Base-by-base conservation (phyloP, 2,888 invertebrate genomes). In the Quadriops clusia region DNA sequence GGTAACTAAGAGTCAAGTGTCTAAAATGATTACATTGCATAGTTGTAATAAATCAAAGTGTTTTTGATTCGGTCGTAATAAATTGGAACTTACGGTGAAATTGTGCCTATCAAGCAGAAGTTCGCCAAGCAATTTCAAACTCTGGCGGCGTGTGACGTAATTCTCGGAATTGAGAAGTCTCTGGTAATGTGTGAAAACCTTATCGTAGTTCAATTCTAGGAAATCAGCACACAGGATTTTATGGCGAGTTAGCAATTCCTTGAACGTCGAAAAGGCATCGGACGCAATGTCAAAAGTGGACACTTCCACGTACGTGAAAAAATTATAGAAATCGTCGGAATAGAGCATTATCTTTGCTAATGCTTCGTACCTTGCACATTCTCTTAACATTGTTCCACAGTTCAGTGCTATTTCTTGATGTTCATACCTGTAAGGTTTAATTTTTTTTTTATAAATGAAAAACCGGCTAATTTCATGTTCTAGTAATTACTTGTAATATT, bases 261-360 rank as follows among this genome's bases (percentile, higher is more conserved):
- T 99, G 74, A 99, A 98, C 47, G 98, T 98, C 61, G 97, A 93
- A 72, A 99, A 99, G 67, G 98, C 98, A 80, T 99, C 98, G 46
- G 97, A 97, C 60, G 98, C 98, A 60, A 99, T 97, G 74, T 99
- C 98, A 73, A 99, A 99, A 46, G 97, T 97, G 47, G 97, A 95
- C 48, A 97, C 91, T 72, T 99, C 98, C 53, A 99, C 97, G 63
- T 97, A 99, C 65, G 85, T 81, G 70, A 99, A 99, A 74, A 99
- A 98, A 69, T 95, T 91, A 65, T 94, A 98, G 73, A 99, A 99
- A 63, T 94, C 90, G 48, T 93, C 90, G 38, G 93, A 90, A 67
- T 91, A 82, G 50, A 99, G 74, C 81, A 99, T 90, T 47, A 97
- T 93, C 70, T 95, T 95, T 40, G 97, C 95, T 60, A 99, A 70